Percentiles rank a stretch among this genome's conserved stretches.
These are phyloP conservation scores for Perca flavescens DNA, from an alignment of 2,113 vertebrate genomes.

Conservation along the genomic window DNA sequence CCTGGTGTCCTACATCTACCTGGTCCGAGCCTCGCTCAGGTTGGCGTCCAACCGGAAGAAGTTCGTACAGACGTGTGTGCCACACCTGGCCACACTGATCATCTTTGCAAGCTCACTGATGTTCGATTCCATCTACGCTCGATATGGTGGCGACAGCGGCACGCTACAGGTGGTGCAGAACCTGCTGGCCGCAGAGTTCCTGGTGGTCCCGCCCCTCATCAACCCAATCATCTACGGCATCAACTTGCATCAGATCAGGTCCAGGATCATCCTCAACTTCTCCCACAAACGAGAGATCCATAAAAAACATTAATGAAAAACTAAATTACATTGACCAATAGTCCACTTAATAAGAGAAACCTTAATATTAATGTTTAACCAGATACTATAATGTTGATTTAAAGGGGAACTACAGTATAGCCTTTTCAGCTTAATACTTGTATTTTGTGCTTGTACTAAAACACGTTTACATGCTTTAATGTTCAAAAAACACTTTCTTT, in stretches of 20 bases:
- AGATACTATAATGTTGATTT: too few relatives aligned
- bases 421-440: too few relatives aligned
- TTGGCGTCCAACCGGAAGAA: slow-evolving; percentile 53
- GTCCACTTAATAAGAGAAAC: not conserved
- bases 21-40: slow-evolving; percentile 50
- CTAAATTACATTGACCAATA: not conserved
- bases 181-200: slow-evolving; percentile 62
- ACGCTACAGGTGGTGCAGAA: slow-evolving; percentile 42
- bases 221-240: slow-evolving; percentile 81
- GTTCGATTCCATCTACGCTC: slow-evolving; percentile 69
- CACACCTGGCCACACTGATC: slow-evolving; percentile 70
- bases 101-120: slow-evolving; percentile 52
- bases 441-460: too few relatives aligned
- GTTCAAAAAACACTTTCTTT: too few relatives aligned
- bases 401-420: too few relatives aligned
- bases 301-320: not conserved
- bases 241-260: slow-evolving; percentile 71
- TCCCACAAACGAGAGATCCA: not conserved
- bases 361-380: too few relatives aligned
- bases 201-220: slow-evolving; percentile 76
- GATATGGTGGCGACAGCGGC: slow-evolving; percentile 56
- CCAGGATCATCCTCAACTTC: slow-evolving; percentile 34
- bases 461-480: too few relatives aligned
- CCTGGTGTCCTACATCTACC: slow-evolving; percentile 58
- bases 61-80: slow-evolving; percentile 75